Base-by-base conservation (phyloP, 2,113 vertebrate genomes). In the Aleadryas rufinucha region DNA sequence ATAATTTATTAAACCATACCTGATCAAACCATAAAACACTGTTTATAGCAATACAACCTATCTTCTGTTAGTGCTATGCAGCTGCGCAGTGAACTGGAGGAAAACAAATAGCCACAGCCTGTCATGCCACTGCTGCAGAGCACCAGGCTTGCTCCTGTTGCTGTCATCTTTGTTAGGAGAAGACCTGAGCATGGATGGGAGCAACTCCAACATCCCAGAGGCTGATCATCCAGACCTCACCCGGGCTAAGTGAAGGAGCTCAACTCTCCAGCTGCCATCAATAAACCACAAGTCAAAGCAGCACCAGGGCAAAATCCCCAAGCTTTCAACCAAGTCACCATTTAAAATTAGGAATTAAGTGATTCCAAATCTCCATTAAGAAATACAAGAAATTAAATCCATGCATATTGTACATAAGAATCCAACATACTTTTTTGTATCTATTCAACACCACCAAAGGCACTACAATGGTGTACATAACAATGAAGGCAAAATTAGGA, bases 171-270 rank as follows among this genome's bases (percentile, higher is more conserved):
- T 2, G 6, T 4, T 18, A n/a, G 11, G 57, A 44, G 12, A 44
- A 74, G 27, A 57, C 26, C 19, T 4, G 27, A 28, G 11, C 19
- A 12, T 0, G 2, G 0, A 33, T 7, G 27, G 78, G 30, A 69
- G 61, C 49, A 45, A 13, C 60, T 37, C 26, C 47, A 57, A 1
- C 37, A 35, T 20, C 16, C 10, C 26, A 15, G 27, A 0, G 52
- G 13, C 49, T 68, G 7, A 27, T 23, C n/a, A 30, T 9, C 31
- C 33, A 18, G 26, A 59, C 16, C 35, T 52, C 13, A 5, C 3
- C 3, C 14, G 23, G 35, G 28, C 15, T 54, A 50, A 49, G 7
- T 20, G 50, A 26, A 45, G 24, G 10, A 63, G 30, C 24, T 69
- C 61, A 56, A 1, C 17, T 75, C 31, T 60, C 27, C 74, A 59